Evolutionary conservation across 92 coral and sea anemone genomes (phyloP), one percentile per base, ranked within the genome.

Genomic region (Porites cylindrica): DNA sequence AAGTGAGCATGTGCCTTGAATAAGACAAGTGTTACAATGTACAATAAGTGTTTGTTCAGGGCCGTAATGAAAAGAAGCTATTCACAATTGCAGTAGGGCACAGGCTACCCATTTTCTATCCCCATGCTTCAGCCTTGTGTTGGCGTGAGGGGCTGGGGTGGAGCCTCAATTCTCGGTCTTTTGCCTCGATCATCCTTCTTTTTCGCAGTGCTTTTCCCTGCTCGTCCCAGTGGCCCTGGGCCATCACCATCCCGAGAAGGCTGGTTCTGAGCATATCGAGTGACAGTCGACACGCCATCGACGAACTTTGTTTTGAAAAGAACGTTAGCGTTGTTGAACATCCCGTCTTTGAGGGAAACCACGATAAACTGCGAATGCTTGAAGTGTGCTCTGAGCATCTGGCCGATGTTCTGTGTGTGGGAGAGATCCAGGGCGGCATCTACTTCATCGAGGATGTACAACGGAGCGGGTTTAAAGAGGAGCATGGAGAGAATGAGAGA

Each of bases 351-450:
- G 32, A 96, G 94, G n/a, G 99, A 96, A 59, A 96, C 99, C 10
- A 96, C 99, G 65, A 96, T 96, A 80, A 96, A 96, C 96, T 96
- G 99, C 6, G 99, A 96, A 76, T 96, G 99, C 51, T 83, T 95
- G 81, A 96, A 96, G 91, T 96, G 99, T 16, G 98, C 93, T 24
- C 94, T 91, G 65, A 96, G 91, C 99, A 96, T 96, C 43, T 95
- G 98, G 14, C 99, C 99, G 73, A 96, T 96, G 91, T 96, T 96
- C 74, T 96, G 99, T 0, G 99, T 96, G 92, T 96, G 99, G 17
- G 99, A 96, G 53, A 96, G 96, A 78, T 96, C 99, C n/a, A 96
- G 95, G 7, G 99, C 99, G 12, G 99, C 99, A 68, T 96, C 99
- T 2, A 96, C 99, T 58, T 96, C 99, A 80, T 96, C 99, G 66